Evolutionary conservation across 2,113 vertebrate genomes (phyloP), one percentile per base, ranked within the genome.

Genomic region (Eclectus roratus): DNA sequence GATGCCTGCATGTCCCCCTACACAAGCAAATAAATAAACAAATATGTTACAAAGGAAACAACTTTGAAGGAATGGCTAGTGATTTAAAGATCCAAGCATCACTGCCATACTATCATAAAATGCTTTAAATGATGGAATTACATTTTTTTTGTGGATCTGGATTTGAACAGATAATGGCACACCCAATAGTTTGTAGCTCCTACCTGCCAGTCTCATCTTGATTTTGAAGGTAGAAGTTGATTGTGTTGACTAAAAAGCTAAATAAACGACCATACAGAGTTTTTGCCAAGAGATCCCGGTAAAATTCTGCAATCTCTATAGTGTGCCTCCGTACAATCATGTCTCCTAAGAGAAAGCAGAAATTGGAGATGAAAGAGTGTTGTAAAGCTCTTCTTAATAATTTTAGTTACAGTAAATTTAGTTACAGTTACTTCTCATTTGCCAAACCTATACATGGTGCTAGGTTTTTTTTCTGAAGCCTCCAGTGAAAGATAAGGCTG

Each of bases 261-360:
- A 99, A 99, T 85, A 99, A 98, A 78, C 99, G 99, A 52, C 98
- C 97, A 6, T 99, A 99, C 1, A 99, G 96, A 44, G 99, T 97
- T 97, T 99, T 99, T 80, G 99, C 98, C 63, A 99, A 95, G 69
- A 99, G 98, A 91, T 99, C 99, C 52, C 99, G 98, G 97, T 98
- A 98, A 92, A 98, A 98, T 69, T 98, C 98, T 52, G 99, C 99
- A 89, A 98, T 98, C 81, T 98, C 98, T 72, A 98, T 94, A 1
- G 98, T 98, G 82, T 99, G 98, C 43, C 98, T 98, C 14, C 98
- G 98, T 39, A 98, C 98, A 84, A 99, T 98, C 86, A 98, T 93
- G 65, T 99, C 99, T 92, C 99, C 99, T 99, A 90, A 33, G 78
- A 85, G 64, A n/a, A 93, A 87, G 47, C 29, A 91, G 49, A 89